phyloP scores from a whole-genome alignment of 1,140 invertebrate genomes.

The Orchestia grillus region DNA sequence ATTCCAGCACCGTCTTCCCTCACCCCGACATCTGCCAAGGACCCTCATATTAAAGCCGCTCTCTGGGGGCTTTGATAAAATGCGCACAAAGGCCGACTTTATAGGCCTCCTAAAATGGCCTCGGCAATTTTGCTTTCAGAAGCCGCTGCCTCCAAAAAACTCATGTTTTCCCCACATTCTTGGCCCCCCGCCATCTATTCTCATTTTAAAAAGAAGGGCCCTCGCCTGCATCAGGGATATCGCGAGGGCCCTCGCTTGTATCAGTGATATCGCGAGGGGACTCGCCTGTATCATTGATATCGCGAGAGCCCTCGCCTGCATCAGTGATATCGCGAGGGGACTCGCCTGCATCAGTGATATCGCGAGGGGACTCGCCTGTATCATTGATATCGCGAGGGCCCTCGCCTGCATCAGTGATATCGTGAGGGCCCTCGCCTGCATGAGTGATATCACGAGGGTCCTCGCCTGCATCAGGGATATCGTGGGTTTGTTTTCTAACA shows the following conservation, averaged over 20 bases:
- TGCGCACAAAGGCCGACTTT: constrained; percentile 53
- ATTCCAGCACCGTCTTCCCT: not conserved
- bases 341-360: too few species aligned
- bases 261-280: too few species aligned
- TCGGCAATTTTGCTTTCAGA: constrained; percentile 54
- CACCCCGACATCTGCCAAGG: not conserved
- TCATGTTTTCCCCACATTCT: constrained; percentile 40
- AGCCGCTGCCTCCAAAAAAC: constrained; percentile 44
- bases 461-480: not conserved
- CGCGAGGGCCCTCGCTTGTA: not conserved
- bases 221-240: not conserved
- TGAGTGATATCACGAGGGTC: too few species aligned
- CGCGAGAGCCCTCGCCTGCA: too few species aligned
- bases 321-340: too few species aligned
- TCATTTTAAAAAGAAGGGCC: constrained; percentile 6
- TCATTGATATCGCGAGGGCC: too few species aligned
- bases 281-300: too few species aligned
- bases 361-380: too few species aligned
- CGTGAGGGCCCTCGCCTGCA: too few species aligned
- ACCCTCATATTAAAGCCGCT: constrained; percentile 28
- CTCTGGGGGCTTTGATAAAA: constrained; percentile 52
- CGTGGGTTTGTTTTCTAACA: too few species aligned
- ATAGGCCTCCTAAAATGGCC: constrained; percentile 51
- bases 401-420: too few species aligned
- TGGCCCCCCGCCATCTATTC: not conserved